Base-by-base conservation (phyloP, 2,113 vertebrate species). In the Amphiprion ocellaris region DNA sequence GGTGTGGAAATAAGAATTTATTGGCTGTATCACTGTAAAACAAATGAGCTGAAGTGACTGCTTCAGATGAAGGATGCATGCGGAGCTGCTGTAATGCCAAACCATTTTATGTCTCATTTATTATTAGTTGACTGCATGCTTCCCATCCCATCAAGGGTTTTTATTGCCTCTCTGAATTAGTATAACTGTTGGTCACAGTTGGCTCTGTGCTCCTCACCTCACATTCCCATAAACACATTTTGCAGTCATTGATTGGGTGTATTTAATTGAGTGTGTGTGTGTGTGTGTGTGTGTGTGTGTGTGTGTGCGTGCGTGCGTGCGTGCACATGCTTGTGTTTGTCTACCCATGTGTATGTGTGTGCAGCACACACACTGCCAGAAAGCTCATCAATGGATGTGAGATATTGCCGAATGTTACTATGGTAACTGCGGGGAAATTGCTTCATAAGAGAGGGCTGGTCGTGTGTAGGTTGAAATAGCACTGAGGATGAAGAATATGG, bases 391-490 rank as follows among this genome's bases (percentile, higher is more conserved):
- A 89, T 89, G 83, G 84, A 81, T 64, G 76, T 65, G 79, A 87
- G 79, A 86, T 85, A 88, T 87, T 83, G 82, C 73, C 33, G 47
- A 66, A 65, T 39, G 92, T 94, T 92, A 30, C 91, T 79, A 94
- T 94, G 90, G 94, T 87, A 92, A 94, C 94, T 73, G 79, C 85
- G 77, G 61, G 72, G 72, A 81, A 82, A 86, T 79, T 67, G 47
- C 81, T 84, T 72, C 30, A 85, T 66, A 74, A 79, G 76, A 81
- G 77, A 80, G 62, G 68, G 54, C 73, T 56, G 64, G 60, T 69
- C 67, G 23, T 77, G 71, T 87, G 87, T 86, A 79, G 73, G 78
- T 77, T 87, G 87, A 74, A 82, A 62, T 79, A 39, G 82, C 77
- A 50, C 1, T 7, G 52, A 50, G 52, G 60, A 79, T 59, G 64